Evolutionary conservation across 2,797 vertebrate species (phyloP), one percentile per base, ranked within the genome.

Genomic region (Trachops cirrhosus): DNA sequence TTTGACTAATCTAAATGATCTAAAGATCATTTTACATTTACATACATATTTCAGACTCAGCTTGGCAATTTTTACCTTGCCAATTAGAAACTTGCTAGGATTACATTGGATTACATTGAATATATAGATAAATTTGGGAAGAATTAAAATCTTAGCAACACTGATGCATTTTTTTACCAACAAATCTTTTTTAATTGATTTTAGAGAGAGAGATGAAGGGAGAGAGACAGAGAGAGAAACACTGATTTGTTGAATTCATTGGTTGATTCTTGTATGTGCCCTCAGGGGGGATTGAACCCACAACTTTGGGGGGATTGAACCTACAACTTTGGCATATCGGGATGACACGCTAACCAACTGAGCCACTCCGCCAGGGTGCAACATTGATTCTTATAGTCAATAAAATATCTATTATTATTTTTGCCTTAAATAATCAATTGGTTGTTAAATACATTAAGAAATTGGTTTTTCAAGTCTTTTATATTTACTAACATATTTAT

Each of bases 61-160:
- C 52, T 41, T 57, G 22, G 29, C 39, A 90, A 71, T 73, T 87
- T 68, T 91, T 77, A 54, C 18, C n/a, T 62, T 62, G 57, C 2
- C 39, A 44, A 4, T 82, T 32, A 86, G 68, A 83, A 87, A 86
- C 44, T 21, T 48, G 10, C 22, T 71, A 83, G 52, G 37, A 83
- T 73, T 95, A 86, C 73, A 52, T 29, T 57, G n/a, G 19, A 39
- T 77, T 64, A 24, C 52, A 73, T 54, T 70, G 18, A 91, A 75
- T 74, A 86, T 52, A 85, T 14, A 46, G 37, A 52, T 54, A 71
- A 87, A 84, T 78, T 57, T 64, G 26, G 39, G 9, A 24, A 86
- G 11, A 84, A 54, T 78, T 91, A 54, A 84, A 83, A 67, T 78
- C 52, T 96, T 94, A 78, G 37, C 50, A 96, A 87, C 82, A 50